phyloP scores from a whole-genome alignment of 2,888 invertebrate species.

The Anarsia innoxiella region DNA sequence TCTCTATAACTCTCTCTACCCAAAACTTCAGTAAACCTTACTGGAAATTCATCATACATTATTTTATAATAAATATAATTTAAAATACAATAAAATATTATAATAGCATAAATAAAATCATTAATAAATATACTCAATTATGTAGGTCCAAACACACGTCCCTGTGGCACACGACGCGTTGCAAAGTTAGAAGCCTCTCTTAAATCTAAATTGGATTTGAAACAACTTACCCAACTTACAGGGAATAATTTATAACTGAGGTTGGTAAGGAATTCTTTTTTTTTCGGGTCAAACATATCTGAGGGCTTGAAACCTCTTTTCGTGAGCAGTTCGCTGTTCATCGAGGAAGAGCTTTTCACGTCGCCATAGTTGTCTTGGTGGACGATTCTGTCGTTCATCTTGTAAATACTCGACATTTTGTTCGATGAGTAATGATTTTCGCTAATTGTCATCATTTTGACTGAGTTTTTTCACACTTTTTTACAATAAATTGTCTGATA shows the following conservation, averaged over 20 bases:
- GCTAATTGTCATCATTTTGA: conserved; percentile 73
- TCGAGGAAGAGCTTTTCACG: conserved; percentile 62
- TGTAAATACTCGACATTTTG: conserved; percentile 68
- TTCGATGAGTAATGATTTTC: conserved; percentile 70
- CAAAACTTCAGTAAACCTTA: no score
- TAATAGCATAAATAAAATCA: conserved; percentile 18
- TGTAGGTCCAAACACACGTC: conserved; percentile 29
- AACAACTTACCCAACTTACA: conserved; percentile 84
- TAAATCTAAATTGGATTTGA: conserved; percentile 28
- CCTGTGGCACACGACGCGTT: conserved; percentile 39
- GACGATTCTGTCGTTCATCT: conserved; percentile 63
- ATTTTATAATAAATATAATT: no score
- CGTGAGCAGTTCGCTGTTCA: conserved; percentile 78
- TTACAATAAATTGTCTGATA: background rate
- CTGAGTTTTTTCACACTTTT: background rate
- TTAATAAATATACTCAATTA: no score
- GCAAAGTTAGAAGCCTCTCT: conserved; percentile 47
- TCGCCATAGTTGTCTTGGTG: conserved; percentile 67
- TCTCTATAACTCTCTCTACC: no score
- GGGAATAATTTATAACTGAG: conserved; percentile 89
- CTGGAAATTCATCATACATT: no score
- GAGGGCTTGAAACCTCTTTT: conserved; percentile 89
- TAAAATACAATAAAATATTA: conserved; percentile 25
- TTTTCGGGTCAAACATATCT: conserved; percentile 87
- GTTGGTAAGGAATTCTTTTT: conserved; percentile 85